Conservation (phyloP, 1,140 invertebrate species). For the Onthophagus taurus region DNA sequence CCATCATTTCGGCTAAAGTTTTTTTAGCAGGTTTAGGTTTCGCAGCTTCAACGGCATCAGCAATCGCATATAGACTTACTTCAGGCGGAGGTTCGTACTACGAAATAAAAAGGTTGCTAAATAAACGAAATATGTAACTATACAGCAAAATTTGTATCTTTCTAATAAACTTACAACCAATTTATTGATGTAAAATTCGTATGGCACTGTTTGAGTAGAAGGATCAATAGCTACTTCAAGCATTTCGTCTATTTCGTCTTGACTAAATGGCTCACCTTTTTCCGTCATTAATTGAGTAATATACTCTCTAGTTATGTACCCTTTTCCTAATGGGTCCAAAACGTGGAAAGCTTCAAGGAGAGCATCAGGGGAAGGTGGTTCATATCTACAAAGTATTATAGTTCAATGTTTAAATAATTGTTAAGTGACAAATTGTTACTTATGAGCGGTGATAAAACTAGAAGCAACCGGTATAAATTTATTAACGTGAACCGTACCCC, state of each 20-base stretch:
- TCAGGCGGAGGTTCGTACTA: too few species aligned
- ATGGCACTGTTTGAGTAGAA: constrained; percentile 66
- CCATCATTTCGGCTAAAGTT: too few species aligned
- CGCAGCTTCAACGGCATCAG: too few species aligned
- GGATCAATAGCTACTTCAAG: constrained; percentile 72
- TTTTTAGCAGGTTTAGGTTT: too few species aligned
- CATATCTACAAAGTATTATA: constrained; percentile 47
- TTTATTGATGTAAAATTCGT: constrained; percentile 68
- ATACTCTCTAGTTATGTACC: constrained; percentile 57
- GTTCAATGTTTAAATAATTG: too few species aligned
- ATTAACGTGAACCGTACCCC: constrained; percentile 54
- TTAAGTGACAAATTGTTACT: constrained; percentile 49
- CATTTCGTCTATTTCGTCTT: constrained; percentile 87
- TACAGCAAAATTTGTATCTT: too few species aligned
- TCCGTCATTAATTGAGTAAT: constrained; percentile 66
- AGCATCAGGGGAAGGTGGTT: constrained; percentile 69
- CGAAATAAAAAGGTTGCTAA: too few species aligned
- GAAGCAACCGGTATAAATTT: constrained; percentile 59
- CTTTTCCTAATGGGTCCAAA: constrained; percentile 66
- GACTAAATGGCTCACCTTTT: constrained; percentile 76
- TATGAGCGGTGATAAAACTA: constrained; percentile 65
- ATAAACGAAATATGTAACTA: too few species aligned
- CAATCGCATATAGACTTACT: too few species aligned
- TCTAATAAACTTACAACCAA: constrained; percentile 51
- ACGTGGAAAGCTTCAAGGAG: constrained; percentile 74